A percentile compares a stretch with the other conserved stretches of the same genome.
These are phyloP conservation scores for Entelurus aequoreus DNA, from an alignment of 2,113 vertebrate species.

Conservation along the genomic window DNA sequence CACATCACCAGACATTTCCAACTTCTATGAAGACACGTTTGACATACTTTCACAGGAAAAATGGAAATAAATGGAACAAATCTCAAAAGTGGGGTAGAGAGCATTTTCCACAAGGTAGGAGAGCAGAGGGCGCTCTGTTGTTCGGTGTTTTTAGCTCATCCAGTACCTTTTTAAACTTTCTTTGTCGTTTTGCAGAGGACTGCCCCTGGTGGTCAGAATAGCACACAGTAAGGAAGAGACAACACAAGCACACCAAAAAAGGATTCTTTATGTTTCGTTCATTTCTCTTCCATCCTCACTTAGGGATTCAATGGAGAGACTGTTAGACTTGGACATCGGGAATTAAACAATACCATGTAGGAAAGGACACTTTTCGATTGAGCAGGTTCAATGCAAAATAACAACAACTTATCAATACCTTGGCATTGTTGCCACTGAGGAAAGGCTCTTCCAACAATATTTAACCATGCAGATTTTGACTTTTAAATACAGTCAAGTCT, in stretches of 20 bases:
- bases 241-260: slow-evolving; percentile 79
- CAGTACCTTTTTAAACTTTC: slow-evolving; percentile 99
- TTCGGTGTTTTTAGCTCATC: slow-evolving; percentile 75
- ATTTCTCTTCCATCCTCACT: slow-evolving; percentile 15
- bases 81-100: slow-evolving; percentile 31
- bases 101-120: slow-evolving; percentile 42
- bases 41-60: slow-evolving; percentile 40
- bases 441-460: background rate
- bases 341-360: background rate
- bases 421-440: background rate
- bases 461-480: background rate
- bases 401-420: background rate
- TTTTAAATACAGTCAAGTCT: background rate
- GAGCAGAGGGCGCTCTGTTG: slow-evolving; percentile 55
- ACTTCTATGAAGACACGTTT: slow-evolving; percentile 26
- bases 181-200: slow-evolving; percentile 99
- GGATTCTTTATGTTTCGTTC: slow-evolving; percentile 59
- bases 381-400: background rate
- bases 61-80: slow-evolving; percentile 24
- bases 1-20: slow-evolving; percentile 50
- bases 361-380: background rate
- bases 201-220: slow-evolving; percentile 99
- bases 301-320: slow-evolving; percentile 12
- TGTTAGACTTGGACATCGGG: background rate
- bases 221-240: slow-evolving; percentile 92